phyloP scores from a whole-genome alignment of 2,113 vertebrate genomes.

The Eulacestoma nigropectus region DNA sequence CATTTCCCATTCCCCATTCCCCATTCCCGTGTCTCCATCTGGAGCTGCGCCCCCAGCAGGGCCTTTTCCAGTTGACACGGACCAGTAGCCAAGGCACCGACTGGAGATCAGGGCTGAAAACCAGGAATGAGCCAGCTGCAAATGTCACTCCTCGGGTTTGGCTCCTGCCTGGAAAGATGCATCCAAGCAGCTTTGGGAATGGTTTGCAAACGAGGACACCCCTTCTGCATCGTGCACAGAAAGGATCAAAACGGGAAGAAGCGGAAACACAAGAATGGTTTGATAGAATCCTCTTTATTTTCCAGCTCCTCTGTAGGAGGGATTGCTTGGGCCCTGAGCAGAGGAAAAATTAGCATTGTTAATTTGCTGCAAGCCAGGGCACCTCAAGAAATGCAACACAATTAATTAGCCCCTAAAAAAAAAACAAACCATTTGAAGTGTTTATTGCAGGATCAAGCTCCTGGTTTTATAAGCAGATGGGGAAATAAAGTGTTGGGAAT shows the following conservation, averaged over 20 bases:
- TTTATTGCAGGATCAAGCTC: slow-evolving; percentile 78
- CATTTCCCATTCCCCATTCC: background rate
- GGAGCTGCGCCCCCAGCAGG: background rate
- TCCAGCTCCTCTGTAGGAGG: background rate
- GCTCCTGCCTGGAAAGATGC: background rate
- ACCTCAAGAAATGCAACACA: slow-evolving; percentile 73
- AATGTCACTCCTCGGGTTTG: background rate
- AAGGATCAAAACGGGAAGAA: background rate
- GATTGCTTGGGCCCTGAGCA: background rate
- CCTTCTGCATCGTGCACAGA: background rate
- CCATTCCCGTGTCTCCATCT: rapidly evolving
- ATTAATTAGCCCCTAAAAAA: slow-evolving; percentile 77
- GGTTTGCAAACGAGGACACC: background rate
- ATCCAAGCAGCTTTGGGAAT: background rate
- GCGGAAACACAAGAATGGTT: background rate
- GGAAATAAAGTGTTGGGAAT: slow-evolving; percentile 77
- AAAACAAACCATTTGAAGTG: slow-evolving; percentile 67
- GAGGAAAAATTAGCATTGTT: slow-evolving; percentile 55
- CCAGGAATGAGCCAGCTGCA: background rate
- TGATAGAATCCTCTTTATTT: slow-evolving; percentile 7
- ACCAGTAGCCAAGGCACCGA: background rate
- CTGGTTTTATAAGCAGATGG: slow-evolving; percentile 79
- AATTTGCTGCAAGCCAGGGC: slow-evolving; percentile 61
- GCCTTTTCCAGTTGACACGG: background rate
- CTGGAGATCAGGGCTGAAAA: background rate